These are phyloP conservation scores for Eupithecia vulgata DNA, from an alignment of 2,888 invertebrate species.

Conservation along the genomic window DNA sequence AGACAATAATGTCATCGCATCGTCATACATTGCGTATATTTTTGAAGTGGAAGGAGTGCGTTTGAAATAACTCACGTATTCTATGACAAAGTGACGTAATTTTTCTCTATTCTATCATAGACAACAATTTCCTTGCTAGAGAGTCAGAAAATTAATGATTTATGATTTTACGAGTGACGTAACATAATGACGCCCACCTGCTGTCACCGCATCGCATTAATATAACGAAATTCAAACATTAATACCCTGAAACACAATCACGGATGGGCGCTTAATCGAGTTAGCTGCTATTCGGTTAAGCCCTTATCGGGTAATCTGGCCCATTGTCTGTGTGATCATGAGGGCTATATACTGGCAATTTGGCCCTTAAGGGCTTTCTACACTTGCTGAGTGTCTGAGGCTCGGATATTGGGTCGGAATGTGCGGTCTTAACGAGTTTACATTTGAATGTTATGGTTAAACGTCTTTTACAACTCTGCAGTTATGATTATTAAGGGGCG, in stretches of 20 bases:
- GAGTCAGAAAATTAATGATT: too few species aligned
- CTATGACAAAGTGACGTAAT: too few species aligned
- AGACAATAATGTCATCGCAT: too few species aligned
- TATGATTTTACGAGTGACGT: neutral
- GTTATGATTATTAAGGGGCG: neutral
- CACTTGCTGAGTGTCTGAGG: slow-evolving; percentile 10
- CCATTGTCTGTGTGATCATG: slow-evolving; percentile 81
- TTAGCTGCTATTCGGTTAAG: slow-evolving; percentile 82
- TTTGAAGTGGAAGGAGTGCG: too few species aligned
- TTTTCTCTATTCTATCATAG: too few species aligned
- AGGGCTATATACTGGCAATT: slow-evolving; percentile 82
- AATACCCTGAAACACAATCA: slow-evolving; percentile 83
- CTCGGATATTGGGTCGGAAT: neutral
- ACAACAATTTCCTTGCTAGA: too few species aligned
- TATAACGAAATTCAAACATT: slow-evolving; percentile 84
- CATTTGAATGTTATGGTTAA: slow-evolving; percentile 11
- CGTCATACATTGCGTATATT: too few species aligned
- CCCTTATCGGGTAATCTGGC: slow-evolving; percentile 81
- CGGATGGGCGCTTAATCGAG: slow-evolving; percentile 83
- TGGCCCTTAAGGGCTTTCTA: slow-evolving; percentile 63
- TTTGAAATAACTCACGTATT: too few species aligned
- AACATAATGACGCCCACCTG: neutral
- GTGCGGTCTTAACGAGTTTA: slow-evolving; percentile 1
- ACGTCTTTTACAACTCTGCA: slow-evolving; percentile 9
- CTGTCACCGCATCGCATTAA: slow-evolving; percentile 67